Conservation (phyloP, 2,113 vertebrate genomes). For the Vireo altiloquus region DNA sequence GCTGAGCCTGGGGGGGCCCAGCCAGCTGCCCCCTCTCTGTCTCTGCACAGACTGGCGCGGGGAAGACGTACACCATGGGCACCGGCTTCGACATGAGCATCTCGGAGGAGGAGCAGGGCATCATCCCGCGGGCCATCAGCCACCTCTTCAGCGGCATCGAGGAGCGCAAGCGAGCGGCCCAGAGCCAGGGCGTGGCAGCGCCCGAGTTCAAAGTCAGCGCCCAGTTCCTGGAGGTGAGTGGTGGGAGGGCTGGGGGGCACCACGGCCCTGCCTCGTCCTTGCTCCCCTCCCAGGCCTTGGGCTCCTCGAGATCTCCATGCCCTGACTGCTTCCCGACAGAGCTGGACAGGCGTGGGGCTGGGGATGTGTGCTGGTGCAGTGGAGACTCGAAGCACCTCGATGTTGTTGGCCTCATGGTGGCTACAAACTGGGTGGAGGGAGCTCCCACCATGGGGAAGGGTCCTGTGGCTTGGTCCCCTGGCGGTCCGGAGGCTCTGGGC, state of each 20-base stretch:
- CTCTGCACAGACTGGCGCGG: constrained; percentile 84
- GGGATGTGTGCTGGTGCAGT: background rate
- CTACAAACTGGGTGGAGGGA: background rate
- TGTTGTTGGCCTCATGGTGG: background rate
- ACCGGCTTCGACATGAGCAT: constrained; percentile 86
- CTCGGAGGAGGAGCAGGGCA: constrained; percentile 83
- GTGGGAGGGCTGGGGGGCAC: background rate
- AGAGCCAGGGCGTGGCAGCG: constrained; percentile 68
- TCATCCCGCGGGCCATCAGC: constrained; percentile 89
- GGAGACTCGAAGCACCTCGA: accelerated
- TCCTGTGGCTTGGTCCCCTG: background rate
- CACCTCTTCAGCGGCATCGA: constrained; percentile 92
- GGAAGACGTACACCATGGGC: constrained; percentile 97
- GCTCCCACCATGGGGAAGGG: accelerated
- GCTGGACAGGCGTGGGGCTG: accelerated
- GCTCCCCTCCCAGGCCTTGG: background rate
- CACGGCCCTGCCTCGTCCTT: background rate
- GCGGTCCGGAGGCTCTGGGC: background rate
- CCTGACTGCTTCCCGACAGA: background rate
- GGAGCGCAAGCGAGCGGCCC: constrained; percentile 70
- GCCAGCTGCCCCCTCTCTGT: background rate
- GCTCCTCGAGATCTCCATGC: background rate
- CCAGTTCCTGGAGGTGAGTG: constrained; percentile 92
- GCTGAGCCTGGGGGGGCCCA: background rate
- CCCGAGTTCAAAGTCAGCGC: constrained; percentile 98